A percentile compares a stretch with the other conserved stretches of the same genome.
These are phyloP conservation scores for Podargus strigoides DNA, from an alignment of 2,797 vertebrate genomes.

Conservation along the genomic window DNA sequence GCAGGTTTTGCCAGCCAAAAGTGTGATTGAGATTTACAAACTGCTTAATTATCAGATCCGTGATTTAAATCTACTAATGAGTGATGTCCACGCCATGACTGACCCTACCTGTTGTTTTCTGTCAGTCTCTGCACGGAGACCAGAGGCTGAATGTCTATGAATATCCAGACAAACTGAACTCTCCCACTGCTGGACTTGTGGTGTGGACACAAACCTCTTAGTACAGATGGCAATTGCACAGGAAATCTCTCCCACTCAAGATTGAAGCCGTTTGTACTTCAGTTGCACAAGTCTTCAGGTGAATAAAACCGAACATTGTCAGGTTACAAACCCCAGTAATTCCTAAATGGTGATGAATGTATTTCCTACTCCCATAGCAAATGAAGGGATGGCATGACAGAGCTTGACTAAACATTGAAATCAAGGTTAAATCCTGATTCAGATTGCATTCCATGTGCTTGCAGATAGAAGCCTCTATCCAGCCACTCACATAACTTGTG, in stretches of 20 bases:
- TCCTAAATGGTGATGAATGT: neutral
- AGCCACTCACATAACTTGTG: neutral
- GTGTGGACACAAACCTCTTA: neutral
- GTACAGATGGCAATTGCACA: rapidly evolving
- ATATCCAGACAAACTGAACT: rapidly evolving
- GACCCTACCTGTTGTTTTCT: neutral
- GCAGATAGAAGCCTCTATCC: neutral
- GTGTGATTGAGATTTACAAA: neutral
- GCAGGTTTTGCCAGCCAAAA: neutral
- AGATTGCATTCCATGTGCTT: neutral
- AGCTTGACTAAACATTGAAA: neutral
- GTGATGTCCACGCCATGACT: neutral
- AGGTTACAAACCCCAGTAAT: neutral
- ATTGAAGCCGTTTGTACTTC: neutral
- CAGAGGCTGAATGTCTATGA: neutral
- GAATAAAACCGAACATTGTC: neutral
- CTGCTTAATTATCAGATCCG: neutral
- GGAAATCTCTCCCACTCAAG: neutral
- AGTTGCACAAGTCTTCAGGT: neutral
- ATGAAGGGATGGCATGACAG: neutral
- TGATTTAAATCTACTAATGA: neutral
- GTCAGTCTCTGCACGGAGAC: neutral
- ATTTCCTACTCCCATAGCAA: neutral
- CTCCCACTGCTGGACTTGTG: neutral
- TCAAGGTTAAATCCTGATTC: neutral